These are phyloP conservation scores for Odontocolon sp. DNA, from an alignment of 2,888 invertebrate species.

Conservation along the genomic window DNA sequence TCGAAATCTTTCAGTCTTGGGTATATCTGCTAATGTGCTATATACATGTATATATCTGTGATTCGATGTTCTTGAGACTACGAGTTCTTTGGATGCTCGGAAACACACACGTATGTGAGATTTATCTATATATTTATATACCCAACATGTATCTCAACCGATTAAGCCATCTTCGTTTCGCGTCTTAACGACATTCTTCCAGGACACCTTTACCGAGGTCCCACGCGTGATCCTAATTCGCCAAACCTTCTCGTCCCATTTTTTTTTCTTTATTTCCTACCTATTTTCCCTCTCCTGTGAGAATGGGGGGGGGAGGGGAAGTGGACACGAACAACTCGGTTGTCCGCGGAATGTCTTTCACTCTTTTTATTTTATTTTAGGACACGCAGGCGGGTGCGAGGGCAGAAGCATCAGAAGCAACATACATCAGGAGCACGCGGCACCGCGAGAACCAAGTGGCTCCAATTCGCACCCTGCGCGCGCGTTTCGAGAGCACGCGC, in stretches of 20 bases:
- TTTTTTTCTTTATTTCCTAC: slow-evolving; percentile 35
- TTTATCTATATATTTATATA: not conserved
- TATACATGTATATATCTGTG: too few relatives aligned
- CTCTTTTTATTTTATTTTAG: slow-evolving; percentile 1
- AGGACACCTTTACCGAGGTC: slow-evolving; percentile 39
- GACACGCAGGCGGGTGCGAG: slow-evolving; percentile 47
- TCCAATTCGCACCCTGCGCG: slow-evolving; percentile 48
- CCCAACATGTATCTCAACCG: slow-evolving; percentile 48
- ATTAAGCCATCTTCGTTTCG: slow-evolving; percentile 59
- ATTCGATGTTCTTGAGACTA: too few relatives aligned
- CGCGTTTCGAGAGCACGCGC: slow-evolving; percentile 55
- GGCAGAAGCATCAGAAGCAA: not conserved
- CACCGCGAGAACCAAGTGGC: slow-evolving; percentile 54
- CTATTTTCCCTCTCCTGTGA: not conserved
- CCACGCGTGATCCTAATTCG: slow-evolving; percentile 56
- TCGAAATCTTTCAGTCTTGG: slow-evolving; percentile 45
- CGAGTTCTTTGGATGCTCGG: too few relatives aligned
- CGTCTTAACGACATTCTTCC: slow-evolving; percentile 60
- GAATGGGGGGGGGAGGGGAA: not conserved
- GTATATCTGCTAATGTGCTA: slow-evolving; percentile 21
- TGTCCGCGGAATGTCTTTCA: slow-evolving; percentile 7
- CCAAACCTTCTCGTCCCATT: slow-evolving; percentile 26
- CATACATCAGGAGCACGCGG: slow-evolving; percentile 31
- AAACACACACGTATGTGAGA: too few relatives aligned
- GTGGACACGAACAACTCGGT: slow-evolving; percentile 13